These are phyloP conservation scores for Cyclophora albipunctata DNA, from an alignment of 2,888 invertebrate genomes.

Conservation along the genomic window DNA sequence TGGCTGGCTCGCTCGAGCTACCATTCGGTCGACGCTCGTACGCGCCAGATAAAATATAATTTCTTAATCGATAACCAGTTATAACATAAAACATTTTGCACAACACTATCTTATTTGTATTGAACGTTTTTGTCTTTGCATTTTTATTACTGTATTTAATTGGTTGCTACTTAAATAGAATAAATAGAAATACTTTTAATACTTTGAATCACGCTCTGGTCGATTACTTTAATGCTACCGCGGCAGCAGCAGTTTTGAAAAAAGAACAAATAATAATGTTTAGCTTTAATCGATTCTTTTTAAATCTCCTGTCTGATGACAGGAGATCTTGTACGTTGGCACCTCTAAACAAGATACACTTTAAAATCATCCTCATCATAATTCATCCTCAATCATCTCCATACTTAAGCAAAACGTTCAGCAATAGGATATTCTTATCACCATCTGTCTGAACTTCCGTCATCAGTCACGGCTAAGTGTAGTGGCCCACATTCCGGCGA, in stretches of 20 bases:
- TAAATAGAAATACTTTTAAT: too few relatives aligned
- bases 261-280: too few relatives aligned
- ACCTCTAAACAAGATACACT: too few relatives aligned
- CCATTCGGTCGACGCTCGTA: slow-evolving; percentile 18
- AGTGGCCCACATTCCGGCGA: slow-evolving; percentile 23
- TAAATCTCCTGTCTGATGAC: too few relatives aligned
- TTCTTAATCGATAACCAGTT: slow-evolving; percentile 51
- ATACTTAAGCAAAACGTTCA: too few relatives aligned
- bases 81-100: slow-evolving; percentile 29
- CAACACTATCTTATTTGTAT: slow-evolving; percentile 24
- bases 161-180: neutral
- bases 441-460: neutral
- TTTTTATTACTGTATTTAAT: slow-evolving; percentile 11
- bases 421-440: neutral
- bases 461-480: slow-evolving; percentile 5
- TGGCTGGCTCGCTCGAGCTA: slow-evolving; percentile 23
- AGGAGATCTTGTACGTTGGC: too few relatives aligned
- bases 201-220: too few relatives aligned
- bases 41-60: slow-evolving; percentile 38
- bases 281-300: too few relatives aligned
- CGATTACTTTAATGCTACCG: too few relatives aligned
- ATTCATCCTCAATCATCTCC: too few relatives aligned
- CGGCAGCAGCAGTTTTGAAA: too few relatives aligned
- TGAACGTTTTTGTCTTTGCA: slow-evolving; percentile 18
- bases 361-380: too few relatives aligned